Evolutionary conservation across 2,888 invertebrate genomes (phyloP).

Genomic region (Pristionchus maxplancki): DNA sequence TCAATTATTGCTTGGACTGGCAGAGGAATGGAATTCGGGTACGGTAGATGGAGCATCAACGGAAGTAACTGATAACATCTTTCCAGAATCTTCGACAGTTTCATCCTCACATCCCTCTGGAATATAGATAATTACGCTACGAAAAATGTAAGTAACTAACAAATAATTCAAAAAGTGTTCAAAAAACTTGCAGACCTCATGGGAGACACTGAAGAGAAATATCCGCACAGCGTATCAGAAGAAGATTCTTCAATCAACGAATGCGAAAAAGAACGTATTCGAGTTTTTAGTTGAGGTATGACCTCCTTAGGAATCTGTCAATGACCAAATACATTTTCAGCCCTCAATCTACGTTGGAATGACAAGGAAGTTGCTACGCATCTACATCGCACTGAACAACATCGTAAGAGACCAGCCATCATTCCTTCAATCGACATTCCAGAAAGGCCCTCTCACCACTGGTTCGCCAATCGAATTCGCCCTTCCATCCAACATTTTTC

Average conservation of each 20-base stretch:
- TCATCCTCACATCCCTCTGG: not conserved
- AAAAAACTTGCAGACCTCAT: not conserved
- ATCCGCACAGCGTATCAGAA: not conserved
- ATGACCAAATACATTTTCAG: not conserved
- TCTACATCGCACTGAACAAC: constrained; percentile 5
- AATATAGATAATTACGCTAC: not conserved
- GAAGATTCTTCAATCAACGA: not conserved
- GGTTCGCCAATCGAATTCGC: not conserved
- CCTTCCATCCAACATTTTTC: not conserved
- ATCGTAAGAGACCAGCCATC: not conserved
- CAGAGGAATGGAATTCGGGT: constrained; percentile 6
- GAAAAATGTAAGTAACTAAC: not conserved
- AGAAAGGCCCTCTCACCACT: not conserved
- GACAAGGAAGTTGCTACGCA: not conserved
- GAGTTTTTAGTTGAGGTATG: not conserved
- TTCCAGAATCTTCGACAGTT: not conserved
- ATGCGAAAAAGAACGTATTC: not conserved
- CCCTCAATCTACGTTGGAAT: not conserved
- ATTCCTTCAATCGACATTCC: not conserved
- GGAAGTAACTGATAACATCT: too few relatives aligned
- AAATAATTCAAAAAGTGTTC: not conserved
- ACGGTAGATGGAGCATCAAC: too few relatives aligned
- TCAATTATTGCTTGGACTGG: constrained; percentile 3
- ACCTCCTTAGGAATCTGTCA: not conserved
- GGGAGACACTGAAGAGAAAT: constrained; percentile 1